Evolutionary conservation across 2,113 vertebrate species (phyloP), one percentile per base, ranked within the genome.

Genomic region (Trematomus loennbergii): DNA sequence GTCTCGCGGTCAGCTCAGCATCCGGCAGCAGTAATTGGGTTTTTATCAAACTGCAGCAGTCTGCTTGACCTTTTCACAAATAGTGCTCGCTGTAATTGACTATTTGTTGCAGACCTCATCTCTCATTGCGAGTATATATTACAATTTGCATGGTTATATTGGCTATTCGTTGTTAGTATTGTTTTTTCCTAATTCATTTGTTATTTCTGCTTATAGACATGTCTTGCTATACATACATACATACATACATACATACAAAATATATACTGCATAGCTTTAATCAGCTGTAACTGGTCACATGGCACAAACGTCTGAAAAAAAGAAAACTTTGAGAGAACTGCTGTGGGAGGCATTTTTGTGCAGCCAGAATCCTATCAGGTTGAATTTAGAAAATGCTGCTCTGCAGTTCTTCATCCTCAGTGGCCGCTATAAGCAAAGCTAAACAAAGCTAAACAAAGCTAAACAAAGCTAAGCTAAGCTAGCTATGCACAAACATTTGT

Each of bases 301-400:
- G 46, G 25, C 54, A 65, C 25, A 55, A 65, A 82, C 80, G 53
- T 69, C 12, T 69, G 40, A 79, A 46, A 55, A 68, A 73, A 55
- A n/a, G 64, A 7, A 76, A 73, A 86, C 59, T 81, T 66, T 52
- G 55, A 25, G 16, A 58, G 48, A 74, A 58, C 49, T 89, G 92
- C 91, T 84, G 85, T 61, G 77, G n/a, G 52, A 18, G 3, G 61
- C 72, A 75, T 68, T 90, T 85, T 85, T 84, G 73, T 54, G 67
- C 70, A 17, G 18, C 67, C 67, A 64, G 79, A 89, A 87, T 89
- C 89, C 83, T 74, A 82, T 91, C 83, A 84, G 73, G 83, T 71
- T 78, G 91, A 88, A 75, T 92, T 89, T 83, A 78, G 78, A 92
- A 90, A 72, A 29, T 48, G 88, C 89, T 80, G 53, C 72, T 84